Base-by-base conservation (phyloP, 1,140 invertebrate genomes). In the Caerostris darwini region DNA sequence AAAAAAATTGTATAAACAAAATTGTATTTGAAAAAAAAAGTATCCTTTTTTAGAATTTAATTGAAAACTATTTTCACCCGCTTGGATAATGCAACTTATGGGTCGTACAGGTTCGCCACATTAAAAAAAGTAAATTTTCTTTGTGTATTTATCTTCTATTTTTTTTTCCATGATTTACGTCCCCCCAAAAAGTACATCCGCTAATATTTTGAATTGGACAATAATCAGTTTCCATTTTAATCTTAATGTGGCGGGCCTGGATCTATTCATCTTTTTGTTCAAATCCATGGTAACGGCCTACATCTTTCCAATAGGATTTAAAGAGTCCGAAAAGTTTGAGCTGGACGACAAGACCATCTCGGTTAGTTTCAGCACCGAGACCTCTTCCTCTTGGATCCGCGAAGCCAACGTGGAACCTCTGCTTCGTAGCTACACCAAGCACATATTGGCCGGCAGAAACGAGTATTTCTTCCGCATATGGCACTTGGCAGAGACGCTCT, bases 381-480 rank as follows among this genome's bases (percentile, higher is more conserved):
- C 98, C 5, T 98, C 98, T n/a, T 98, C 98, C 77, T 98, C 98
- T 0, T 99, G 98, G 98, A 96, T 99, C 95, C 96, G 98, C 81
- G 98, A 99, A 94, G 97, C 98, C 95, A 98, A 98, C 95, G 98
- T 99, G 98, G 98, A 99, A 96, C 98, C 98, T 1, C 98, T 99
- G 95, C 99, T 99, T 95, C 97, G 97, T 94, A 98, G 98, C 57
- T 99, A 99, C 96, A 98, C 98, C 2, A 97, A 98, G 94, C 97
- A 97, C 69, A 97, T 97, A 88, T 96, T 99, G 19, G 96, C 98
- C 10, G 97, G 98, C 94, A 97, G 97, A 95, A 98, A 98, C 95
- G 98, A 99, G 96, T 99, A 99, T 96, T 99, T 99, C 97, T 99
- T 99, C 97, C 97, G 98, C 94, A 98, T 99, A 96, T 98, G 98